Evolutionary conservation across 2,888 invertebrate species (phyloP), one percentile per base, ranked within the genome.

Genomic region (Epinotia ramella): DNA sequence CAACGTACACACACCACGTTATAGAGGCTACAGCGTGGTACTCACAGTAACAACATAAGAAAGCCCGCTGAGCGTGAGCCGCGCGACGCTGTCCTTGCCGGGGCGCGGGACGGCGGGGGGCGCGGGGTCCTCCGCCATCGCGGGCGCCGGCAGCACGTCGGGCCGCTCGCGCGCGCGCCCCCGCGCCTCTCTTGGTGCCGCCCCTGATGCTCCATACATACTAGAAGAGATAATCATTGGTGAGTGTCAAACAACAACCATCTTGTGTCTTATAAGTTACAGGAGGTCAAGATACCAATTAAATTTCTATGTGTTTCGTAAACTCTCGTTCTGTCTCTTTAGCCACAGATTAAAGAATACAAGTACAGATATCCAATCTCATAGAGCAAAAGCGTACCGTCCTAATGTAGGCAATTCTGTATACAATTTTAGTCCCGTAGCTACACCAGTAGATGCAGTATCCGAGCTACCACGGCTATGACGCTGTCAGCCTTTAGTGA

Each of bases 41-140:
- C 96, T 96, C 88, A 97, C 97, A 91, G 96, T 96, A 83, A 97
- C 96, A 87, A 97, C 96, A 90, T 97, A 97, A 84, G 97, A 96
- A 73, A 97, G 93, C 78, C 97, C 97, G 82, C 96, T 96, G 89
- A 97, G 96, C 33, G 97, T 97, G 96, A 98, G 97, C 84, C 97
- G 95, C 59, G 97, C 97, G 49, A 98, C 98, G 78, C 97, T 97
- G 84, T 97, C 97, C 94, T 97, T 97, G 86, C 97, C 95, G 57
- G 86, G 91, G 79, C 84, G 94, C 86, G 85, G 92, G 83, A 84
- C 88, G 84, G 84, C 89, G 82, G 84, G 93, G 83, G 86, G 80
- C 84, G 87, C 78, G 78, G 89, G 87, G 78, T 86, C 89, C 78
- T 89, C 90, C 79, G 88, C 88, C 89, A 91, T 84, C 87, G 91